Evolutionary conservation across 2,113 vertebrate species (phyloP).

Genomic region (Laticauda laticaudata): DNA sequence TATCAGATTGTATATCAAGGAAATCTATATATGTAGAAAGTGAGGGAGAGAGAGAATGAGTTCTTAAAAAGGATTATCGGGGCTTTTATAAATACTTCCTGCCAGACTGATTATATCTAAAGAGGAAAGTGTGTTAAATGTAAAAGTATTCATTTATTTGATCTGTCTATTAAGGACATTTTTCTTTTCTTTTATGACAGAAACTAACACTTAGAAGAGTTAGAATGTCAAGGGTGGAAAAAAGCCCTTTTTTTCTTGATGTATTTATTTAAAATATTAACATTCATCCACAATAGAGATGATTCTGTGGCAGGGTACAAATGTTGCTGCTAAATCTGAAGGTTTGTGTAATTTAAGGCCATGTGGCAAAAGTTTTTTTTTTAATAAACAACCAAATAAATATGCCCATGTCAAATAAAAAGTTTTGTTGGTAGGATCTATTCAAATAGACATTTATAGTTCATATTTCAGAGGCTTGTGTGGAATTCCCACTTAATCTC

Average conservation of each 20-base stretch:
- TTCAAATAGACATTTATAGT: not conserved
- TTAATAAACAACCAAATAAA: not conserved
- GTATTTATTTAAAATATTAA: not conserved
- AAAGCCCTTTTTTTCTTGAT: not conserved
- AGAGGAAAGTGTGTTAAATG: slow-evolving; percentile 49
- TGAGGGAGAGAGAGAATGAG: slow-evolving; percentile 41
- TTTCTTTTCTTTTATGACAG: slow-evolving; percentile 44
- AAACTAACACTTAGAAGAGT: slow-evolving; percentile 51
- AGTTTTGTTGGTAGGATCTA: not conserved
- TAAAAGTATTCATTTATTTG: slow-evolving; percentile 30
- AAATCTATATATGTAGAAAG: slow-evolving; percentile 50
- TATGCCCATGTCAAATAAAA: not conserved
- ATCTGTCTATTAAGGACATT: slow-evolving; percentile 39
- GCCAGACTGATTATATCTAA: slow-evolving; percentile 46
- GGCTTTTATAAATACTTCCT: slow-evolving; percentile 50
- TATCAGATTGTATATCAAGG: slow-evolving; percentile 48
- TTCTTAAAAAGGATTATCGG: slow-evolving; percentile 44
- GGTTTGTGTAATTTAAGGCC: slow-evolving; percentile 25
- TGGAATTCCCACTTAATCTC: not conserved
- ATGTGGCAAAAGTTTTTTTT: slow-evolving; percentile 6
- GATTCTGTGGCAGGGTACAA: not conserved
- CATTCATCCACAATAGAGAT: not conserved
- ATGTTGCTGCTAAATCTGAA: not conserved
- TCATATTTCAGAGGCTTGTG: not conserved
- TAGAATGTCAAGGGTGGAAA: not conserved